Base-by-base conservation (phyloP, 2,888 invertebrate species). In the Pardosa pseudoannulata region DNA sequence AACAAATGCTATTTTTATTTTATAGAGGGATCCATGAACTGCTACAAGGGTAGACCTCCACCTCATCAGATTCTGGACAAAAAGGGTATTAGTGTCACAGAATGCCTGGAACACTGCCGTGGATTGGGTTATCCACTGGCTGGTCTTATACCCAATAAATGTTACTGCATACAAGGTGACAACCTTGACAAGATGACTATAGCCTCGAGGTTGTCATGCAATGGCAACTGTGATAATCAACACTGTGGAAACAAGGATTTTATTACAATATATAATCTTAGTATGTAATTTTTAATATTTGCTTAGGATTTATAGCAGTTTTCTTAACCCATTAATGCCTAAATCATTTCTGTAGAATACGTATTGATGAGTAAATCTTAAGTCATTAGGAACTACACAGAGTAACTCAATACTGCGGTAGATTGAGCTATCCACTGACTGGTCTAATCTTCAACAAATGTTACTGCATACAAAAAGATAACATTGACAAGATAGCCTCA, bases 211-310 rank as follows among this genome's bases (percentile, higher is more conserved):
- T 7, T 72, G 16, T 39, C 73, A 29, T 87, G 87, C 46, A 74
- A 56, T 28, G 81, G 87, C 1, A 32, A 78, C 2, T 87, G 87
- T 19, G 73, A 56, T 7, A 74, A 70, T 16, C 81, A 81, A 31
- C 87, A 87, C 19, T 87, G 87, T n/a, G 87, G 87, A n/a, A 81
- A 79, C 13, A 73, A 79, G 23, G 87, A 87, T 13, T 81, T 82
- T 67, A 70, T 87, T 0, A 82, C 81, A 28, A 79, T 87, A 1
- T 87, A 87, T 50, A 87, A 87, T 36, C 72, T 87, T 1, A 82
- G 87, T 87, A 70, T 72, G 82, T 70, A 36, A 36, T 36, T 36
- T 36, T 36, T n/a, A n/a, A n/a, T n/a, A n/a, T n/a, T n/a, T n/a
- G n/a, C n/a, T n/a, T n/a, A n/a, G n/a, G n/a, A n/a, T n/a, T n/a